A percentile compares a stretch with the other conserved stretches of the same genome.
Evolutionary conservation across 2,797 vertebrate species (phyloP).

Genomic region (Eulemur rubriventer): DNA sequence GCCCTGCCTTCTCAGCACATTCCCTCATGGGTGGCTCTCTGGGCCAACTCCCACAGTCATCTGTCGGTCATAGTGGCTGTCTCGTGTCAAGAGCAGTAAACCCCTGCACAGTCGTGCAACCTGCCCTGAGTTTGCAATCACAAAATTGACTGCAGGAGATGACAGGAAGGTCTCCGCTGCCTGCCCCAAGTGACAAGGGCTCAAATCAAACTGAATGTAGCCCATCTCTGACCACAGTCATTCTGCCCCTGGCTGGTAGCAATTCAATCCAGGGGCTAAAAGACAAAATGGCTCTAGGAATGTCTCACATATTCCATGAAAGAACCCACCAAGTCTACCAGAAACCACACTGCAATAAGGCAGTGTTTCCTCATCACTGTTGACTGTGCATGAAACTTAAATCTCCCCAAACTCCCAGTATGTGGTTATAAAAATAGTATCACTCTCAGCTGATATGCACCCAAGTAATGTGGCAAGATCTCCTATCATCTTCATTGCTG

Average conservation of each 20-base stretch:
- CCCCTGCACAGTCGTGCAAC: constrained; percentile 8
- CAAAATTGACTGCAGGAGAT: not conserved
- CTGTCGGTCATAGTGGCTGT: not conserved
- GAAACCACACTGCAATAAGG: constrained; percentile 43
- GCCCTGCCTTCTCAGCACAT: no score
- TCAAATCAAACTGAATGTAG: not conserved
- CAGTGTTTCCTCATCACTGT: not conserved
- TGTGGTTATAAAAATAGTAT: not conserved
- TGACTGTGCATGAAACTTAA: not conserved
- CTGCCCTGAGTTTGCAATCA: constrained; percentile 35
- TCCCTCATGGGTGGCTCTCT: not conserved
- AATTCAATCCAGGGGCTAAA: constrained; percentile 44
- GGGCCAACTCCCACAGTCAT: accelerated
- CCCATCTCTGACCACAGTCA: not conserved
- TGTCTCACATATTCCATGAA: constrained; percentile 76
- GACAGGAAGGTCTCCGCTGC: not conserved
- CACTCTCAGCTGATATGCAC: not conserved
- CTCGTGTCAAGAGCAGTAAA: not conserved
- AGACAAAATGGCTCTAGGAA: constrained; percentile 24
- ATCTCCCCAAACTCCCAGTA: not conserved
- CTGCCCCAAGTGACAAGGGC: not conserved
- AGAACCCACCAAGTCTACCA: constrained; percentile 61
- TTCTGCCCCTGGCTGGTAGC: constrained; percentile 36
- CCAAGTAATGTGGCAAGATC: not conserved
- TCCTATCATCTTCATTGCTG: not conserved